phyloP scores from a whole-genome alignment of 53 echinoderm and acorn worm genomes.

The Stichopus horrens region DNA sequence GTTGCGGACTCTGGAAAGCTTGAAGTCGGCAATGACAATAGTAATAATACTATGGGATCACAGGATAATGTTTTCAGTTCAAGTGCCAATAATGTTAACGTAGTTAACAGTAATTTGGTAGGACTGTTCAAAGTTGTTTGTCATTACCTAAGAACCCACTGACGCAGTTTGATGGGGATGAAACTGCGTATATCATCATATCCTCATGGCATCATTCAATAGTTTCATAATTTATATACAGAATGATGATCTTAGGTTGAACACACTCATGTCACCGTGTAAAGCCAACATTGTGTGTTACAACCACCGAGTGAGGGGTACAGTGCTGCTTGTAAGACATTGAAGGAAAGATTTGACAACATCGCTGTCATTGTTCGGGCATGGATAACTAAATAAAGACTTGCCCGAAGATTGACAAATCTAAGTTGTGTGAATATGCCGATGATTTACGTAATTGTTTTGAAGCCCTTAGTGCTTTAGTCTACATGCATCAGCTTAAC shows the following conservation, averaged over 20 bases:
- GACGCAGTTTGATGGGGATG: too few relatives aligned
- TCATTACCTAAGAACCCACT: too few relatives aligned
- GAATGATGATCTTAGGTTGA: conserved; percentile 49
- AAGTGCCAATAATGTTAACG: too few relatives aligned
- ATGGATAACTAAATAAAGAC: conserved; percentile 13
- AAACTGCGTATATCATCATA: background rate
- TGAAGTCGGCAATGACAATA: too few relatives aligned
- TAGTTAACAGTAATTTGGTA: too few relatives aligned
- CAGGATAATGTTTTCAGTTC: background rate
- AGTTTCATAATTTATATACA: conserved; percentile 49
- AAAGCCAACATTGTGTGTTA: conserved; percentile 54
- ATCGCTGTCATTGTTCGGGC: conserved; percentile 43
- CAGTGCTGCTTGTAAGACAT: conserved; percentile 41
- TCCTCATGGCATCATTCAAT: conserved; percentile 2
- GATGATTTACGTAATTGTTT: conserved; percentile 38
- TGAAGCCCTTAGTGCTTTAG: conserved; percentile 22
- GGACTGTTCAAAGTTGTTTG: too few relatives aligned
- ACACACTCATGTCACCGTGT: conserved; percentile 49
- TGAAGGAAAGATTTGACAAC: conserved; percentile 59
- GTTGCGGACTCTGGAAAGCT: background rate
- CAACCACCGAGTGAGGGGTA: conserved; percentile 47
- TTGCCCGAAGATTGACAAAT: conserved; percentile 11
- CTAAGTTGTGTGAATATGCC: background rate
- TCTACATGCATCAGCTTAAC: conserved; percentile 34
- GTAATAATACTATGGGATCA: too few relatives aligned